These are phyloP conservation scores for Buathra laborator DNA, from an alignment of 2,888 invertebrate genomes.

Conservation along the genomic window DNA sequence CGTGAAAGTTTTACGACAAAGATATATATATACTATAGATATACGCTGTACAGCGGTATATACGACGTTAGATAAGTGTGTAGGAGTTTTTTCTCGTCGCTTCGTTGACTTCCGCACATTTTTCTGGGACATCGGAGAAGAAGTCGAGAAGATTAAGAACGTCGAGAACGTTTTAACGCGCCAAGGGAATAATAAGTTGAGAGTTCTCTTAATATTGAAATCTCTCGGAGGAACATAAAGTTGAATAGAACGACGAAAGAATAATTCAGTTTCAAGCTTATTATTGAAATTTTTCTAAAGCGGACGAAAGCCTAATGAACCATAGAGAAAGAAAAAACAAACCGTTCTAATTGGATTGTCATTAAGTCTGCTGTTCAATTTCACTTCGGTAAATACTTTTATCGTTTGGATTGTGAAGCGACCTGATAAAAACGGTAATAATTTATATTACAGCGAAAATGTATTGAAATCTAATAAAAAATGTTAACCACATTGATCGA, in stretches of 20 bases:
- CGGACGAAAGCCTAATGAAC: neutral
- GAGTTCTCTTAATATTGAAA: conserved; percentile 45
- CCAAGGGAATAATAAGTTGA: conserved; percentile 32
- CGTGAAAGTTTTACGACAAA: conserved; percentile 69
- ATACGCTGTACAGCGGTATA: conserved; percentile 32
- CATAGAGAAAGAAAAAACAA: neutral
- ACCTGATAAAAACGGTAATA: no score
- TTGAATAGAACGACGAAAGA: conserved; percentile 12
- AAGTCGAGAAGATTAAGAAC: conserved; percentile 50
- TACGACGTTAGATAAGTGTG: conserved; percentile 29
- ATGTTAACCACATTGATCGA: no score
- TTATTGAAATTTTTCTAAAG: neutral
- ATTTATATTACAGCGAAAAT: no score
- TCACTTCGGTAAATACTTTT: neutral
- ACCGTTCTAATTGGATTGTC: neutral
- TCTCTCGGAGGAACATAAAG: conserved; percentile 1
- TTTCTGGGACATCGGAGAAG: conserved; percentile 12
- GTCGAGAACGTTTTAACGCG: conserved; percentile 24
- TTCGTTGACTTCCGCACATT: conserved; percentile 55
- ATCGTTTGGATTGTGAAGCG: no score
- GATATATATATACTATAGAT: conserved; percentile 6
- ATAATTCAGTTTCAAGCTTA: conserved; percentile 11
- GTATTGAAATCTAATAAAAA: no score
- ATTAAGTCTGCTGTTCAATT: neutral
- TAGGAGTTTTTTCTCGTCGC: conserved; percentile 23